Conservation (phyloP, 2,797 vertebrate species). For the Argyrosomus regius region DNA sequence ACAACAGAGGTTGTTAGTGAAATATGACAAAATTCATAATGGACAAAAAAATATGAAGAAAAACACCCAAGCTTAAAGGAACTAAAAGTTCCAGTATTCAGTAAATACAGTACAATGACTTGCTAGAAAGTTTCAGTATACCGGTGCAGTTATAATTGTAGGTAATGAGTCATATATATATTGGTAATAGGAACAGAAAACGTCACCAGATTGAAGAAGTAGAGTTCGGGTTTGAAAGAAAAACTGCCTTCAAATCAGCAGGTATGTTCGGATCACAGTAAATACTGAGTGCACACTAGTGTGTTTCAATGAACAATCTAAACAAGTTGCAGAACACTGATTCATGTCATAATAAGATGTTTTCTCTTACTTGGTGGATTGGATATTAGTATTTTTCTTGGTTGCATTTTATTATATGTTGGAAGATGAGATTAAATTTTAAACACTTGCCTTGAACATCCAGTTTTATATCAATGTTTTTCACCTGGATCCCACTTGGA, state of each 20-base stretch:
- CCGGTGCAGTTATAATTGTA: background rate
- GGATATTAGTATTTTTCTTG: background rate
- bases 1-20: background rate
- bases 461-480: background rate
- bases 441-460: conserved; percentile 63
- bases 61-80: background rate
- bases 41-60: background rate
- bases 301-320: background rate
- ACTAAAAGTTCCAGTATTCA: conserved; percentile 10
- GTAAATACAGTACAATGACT: too few relatives aligned
- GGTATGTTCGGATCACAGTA: background rate
- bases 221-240: background rate
- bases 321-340: background rate
- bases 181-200: background rate
- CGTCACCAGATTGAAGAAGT: background rate
- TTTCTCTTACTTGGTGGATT: background rate
- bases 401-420: too few relatives aligned
- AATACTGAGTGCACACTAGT: background rate
- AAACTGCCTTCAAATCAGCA: background rate
- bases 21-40: background rate
- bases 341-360: too few relatives aligned
- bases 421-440: background rate
- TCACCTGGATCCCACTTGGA: rapidly evolving
- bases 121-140: background rate
- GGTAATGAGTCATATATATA: background rate